Evolutionary conservation across 2,888 invertebrate genomes (phyloP).

Genomic region (Pterostichus madidus): DNA sequence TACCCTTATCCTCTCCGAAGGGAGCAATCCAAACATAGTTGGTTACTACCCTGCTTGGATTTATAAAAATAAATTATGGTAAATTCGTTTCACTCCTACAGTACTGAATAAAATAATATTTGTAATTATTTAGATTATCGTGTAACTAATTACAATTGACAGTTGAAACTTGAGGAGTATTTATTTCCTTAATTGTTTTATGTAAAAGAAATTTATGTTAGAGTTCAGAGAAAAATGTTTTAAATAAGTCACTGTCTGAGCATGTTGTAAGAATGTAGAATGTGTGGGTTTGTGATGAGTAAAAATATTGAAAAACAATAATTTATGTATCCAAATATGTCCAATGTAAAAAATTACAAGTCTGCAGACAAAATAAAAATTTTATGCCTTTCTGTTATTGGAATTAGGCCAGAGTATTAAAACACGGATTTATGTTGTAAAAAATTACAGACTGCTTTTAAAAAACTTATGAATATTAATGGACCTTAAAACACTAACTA

Average conservation of each 20-base stretch:
- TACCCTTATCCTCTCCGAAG: too few species aligned
- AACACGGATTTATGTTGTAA: slow-evolving; percentile 4
- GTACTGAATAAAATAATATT: too few species aligned
- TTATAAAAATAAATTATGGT: too few species aligned
- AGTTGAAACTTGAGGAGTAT: not conserved
- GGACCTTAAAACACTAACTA: not conserved
- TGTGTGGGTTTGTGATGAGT: slow-evolving; percentile 14
- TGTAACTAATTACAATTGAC: slow-evolving; percentile 24
- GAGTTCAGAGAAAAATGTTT: slow-evolving; percentile 8
- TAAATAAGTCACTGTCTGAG: slow-evolving; percentile 44
- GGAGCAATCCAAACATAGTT: too few species aligned
- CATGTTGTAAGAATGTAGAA: slow-evolving; percentile 34
- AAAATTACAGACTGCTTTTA: slow-evolving; percentile 24
- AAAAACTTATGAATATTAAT: slow-evolving; percentile 29
- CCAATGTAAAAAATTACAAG: slow-evolving; percentile 19
- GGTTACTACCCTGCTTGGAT: too few species aligned
- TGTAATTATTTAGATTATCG: too few species aligned
- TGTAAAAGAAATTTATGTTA: slow-evolving; percentile 7
- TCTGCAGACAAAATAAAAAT: slow-evolving; percentile 1
- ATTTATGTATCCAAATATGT: slow-evolving; percentile 35
- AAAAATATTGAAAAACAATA: slow-evolving; percentile 43
- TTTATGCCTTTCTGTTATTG: slow-evolving; percentile 29
- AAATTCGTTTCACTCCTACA: too few species aligned
- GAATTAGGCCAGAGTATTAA: slow-evolving; percentile 6
- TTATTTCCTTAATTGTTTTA: not conserved